Evolutionary conservation across 2,888 invertebrate species (phyloP), one percentile per base, ranked within the genome.

Genomic region (Agonum fuliginosum): DNA sequence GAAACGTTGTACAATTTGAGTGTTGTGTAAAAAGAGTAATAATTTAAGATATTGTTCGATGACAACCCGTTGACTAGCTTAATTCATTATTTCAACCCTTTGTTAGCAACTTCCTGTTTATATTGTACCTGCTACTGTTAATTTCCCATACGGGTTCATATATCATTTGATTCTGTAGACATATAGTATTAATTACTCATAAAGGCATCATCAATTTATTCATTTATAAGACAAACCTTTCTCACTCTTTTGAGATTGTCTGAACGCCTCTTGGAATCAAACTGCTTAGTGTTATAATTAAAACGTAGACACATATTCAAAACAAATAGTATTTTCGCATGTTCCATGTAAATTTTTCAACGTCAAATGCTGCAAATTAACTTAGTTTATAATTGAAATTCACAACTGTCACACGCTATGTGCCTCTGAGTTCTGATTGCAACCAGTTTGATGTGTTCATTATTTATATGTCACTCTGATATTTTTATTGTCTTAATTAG

Each of bases 271-370:
- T 30, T 17, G 2, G 30, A 27, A 4, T 62, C 30, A n/a, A 24
- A 37, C 37, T 37, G 24, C 24, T 54, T 22, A 62, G 58, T 30
- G 43, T 62, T 73, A 19, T 62, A 73, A 73, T 73, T 58, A 58
- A 73, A 51, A 17, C 20, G 37, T 43, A 73, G 43, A 41, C 58
- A 62, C 67, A 75, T 67, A 75, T 75, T 75, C 67, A 51, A 67
- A 67, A 75, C 67, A 75, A 75, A 67, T 75, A 75, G 65, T 67
- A 75, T 67, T 24, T 73, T 73, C 73, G 73, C 73, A 75, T 75
- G 75, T 34, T 48, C 48, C 20, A 67, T 48, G 20, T 30, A 20
- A 17, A 75, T 75, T 75, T 75, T 75, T 75, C 75, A 75, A 48
- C 17, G 75, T 24, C 51, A 30, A 37, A 75, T 51, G 20, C 37